Evolutionary conservation across 2,888 invertebrate species (phyloP).

Genomic region (Amorpha juglandis): DNA sequence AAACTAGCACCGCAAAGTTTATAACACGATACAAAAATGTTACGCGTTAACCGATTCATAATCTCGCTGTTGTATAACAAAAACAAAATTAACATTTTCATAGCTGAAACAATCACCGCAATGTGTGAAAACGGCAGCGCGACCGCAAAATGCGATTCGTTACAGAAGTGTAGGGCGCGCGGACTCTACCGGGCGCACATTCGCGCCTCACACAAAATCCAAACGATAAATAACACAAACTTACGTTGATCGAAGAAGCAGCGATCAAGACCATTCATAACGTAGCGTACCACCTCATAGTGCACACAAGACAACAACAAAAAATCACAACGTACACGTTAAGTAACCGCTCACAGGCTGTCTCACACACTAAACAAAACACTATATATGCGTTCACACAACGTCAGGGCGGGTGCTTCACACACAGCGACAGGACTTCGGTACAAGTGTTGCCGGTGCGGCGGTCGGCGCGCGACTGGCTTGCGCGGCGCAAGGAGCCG

Average conservation of each 20-base stretch:
- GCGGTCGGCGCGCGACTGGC: conserved; percentile 82
- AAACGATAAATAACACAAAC: conserved; percentile 65
- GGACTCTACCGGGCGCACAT: not conserved
- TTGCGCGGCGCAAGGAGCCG: conserved; percentile 65
- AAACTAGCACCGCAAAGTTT: conserved; percentile 7
- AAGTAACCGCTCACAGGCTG: conserved; percentile 49
- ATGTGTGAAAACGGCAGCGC: conserved; percentile 12
- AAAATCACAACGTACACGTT: conserved; percentile 61
- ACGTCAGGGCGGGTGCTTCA: conserved; percentile 68
- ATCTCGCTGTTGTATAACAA: conserved; percentile 13
- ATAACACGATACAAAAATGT: not conserved
- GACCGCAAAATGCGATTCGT: conserved; percentile 13
- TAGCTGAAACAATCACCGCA: conserved; percentile 19
- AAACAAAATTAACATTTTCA: conserved; percentile 22
- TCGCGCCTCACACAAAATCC: conserved; percentile 36
- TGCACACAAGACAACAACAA: conserved; percentile 74
- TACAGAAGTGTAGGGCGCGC: conserved; percentile 5
- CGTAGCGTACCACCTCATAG: conserved; percentile 79
- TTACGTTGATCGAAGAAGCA: conserved; percentile 85
- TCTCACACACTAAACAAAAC: conserved; percentile 80
- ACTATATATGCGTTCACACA: conserved; percentile 75
- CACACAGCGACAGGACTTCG: conserved; percentile 46
- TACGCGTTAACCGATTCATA: not conserved
- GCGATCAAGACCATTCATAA: conserved; percentile 84
- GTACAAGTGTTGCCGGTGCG: conserved; percentile 65